Evolutionary conservation across 2,888 invertebrate species (phyloP).

Genomic region (Sepiola atlantica): DNA sequence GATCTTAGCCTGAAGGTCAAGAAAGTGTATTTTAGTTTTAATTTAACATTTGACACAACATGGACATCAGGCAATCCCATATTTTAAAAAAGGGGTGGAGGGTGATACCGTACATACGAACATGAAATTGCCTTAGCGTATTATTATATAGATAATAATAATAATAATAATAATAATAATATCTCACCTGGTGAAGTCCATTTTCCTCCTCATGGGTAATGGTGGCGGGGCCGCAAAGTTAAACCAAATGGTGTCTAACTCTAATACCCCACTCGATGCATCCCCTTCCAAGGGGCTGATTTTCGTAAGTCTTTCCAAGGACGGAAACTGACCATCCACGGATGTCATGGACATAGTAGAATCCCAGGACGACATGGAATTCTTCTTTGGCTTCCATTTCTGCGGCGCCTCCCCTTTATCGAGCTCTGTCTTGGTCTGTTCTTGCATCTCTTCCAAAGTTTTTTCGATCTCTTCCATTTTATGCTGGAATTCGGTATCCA

Average conservation of each 20-base stretch:
- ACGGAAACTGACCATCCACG: slow-evolving; percentile 51
- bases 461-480: slow-evolving; percentile 59
- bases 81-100: too few relatives aligned
- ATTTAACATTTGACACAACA: too few relatives aligned
- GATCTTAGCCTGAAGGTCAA: too few relatives aligned
- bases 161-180: not conserved
- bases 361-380: slow-evolving; percentile 59
- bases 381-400: slow-evolving; percentile 37
- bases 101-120: too few relatives aligned
- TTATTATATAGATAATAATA: too few relatives aligned
- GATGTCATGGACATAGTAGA: slow-evolving; percentile 62
- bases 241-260: slow-evolving; percentile 94
- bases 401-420: slow-evolving; percentile 50
- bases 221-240: slow-evolving; percentile 97
- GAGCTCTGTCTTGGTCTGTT: slow-evolving; percentile 56
- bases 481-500: slow-evolving; percentile 57
- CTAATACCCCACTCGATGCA: slow-evolving; percentile 86
- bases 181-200: slow-evolving; percentile 89
- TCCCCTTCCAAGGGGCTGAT: slow-evolving; percentile 69
- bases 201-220: slow-evolving; percentile 93
- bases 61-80: too few relatives aligned
- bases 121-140: too few relatives aligned
- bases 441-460: slow-evolving; percentile 57
- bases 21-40: too few relatives aligned
- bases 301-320: slow-evolving; percentile 45